Percentiles rank a stretch among this genome's conserved stretches.
Evolutionary conservation across 2,888 invertebrate species (phyloP).

Genomic region (Drosophila ezoana): DNA sequence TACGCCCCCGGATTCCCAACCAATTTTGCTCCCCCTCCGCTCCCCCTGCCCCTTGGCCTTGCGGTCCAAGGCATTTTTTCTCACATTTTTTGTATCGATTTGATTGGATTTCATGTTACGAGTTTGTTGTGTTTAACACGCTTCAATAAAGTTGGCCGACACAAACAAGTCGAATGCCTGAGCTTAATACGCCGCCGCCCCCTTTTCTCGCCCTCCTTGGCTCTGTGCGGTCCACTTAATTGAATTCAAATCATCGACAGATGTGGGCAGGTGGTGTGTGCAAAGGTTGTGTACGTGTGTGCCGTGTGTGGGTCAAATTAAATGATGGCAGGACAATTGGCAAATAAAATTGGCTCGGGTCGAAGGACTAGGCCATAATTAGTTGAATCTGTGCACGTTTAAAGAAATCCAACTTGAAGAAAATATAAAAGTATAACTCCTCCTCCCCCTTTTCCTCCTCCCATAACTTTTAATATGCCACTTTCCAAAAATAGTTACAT

Average conservation of each 20-base stretch:
- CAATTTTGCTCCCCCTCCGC: background rate
- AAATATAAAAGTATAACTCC: background rate
- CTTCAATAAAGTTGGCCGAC: conserved; percentile 58
- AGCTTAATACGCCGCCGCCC: conserved; percentile 30
- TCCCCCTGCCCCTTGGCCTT: background rate
- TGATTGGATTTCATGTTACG: conserved; percentile 73
- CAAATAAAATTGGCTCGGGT: conserved; percentile 9
- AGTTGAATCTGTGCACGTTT: background rate
- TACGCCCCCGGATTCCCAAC: conserved; percentile 34
- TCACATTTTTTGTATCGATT: conserved; percentile 70
- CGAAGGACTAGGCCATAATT: conserved; percentile 21
- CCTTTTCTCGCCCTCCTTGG: conserved; percentile 13
- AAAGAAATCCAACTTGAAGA: background rate
- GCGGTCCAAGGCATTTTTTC: conserved; percentile 4
- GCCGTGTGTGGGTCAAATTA: conserved; percentile 32
- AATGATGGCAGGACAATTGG: conserved; percentile 44
- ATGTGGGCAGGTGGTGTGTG: conserved; percentile 9
- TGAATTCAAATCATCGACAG: conserved; percentile 61
- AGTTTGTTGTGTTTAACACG: conserved; percentile 67
- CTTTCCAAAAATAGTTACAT: no score
- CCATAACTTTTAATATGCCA: no score
- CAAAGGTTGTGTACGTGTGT: conserved; percentile 10
- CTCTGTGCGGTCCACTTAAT: conserved; percentile 50
- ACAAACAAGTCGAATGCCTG: conserved; percentile 17
- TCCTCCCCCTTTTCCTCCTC: no score